Evolutionary conservation across 2,797 vertebrate species (phyloP), one percentile per base, ranked within the genome.

Genomic region (Sciaenops ocellatus): DNA sequence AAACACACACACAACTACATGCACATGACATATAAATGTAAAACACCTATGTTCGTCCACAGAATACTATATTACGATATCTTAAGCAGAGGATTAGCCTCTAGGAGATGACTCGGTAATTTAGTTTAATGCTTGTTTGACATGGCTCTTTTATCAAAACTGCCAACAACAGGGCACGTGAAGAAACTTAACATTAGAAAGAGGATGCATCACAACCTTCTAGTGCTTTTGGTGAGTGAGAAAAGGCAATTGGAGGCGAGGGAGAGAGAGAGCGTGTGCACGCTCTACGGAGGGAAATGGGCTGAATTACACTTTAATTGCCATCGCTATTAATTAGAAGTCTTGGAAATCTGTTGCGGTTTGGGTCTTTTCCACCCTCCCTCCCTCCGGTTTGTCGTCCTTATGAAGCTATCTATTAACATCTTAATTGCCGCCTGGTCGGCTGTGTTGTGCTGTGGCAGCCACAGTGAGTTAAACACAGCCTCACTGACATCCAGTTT

Each of bases 321-420:
- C 88, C 80, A 89, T 89, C 78, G 30, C 79, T 90, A 92, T 91
- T 93, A 93, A 94, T 93, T 93, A 92, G 85, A 91, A 88, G 90
- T 86, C 89, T 83, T 85, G 67, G 77, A 92, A 93, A 93, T 92
- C 84, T 89, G 90, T 90, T 90, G 86, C 79, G 80, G 82, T 91
- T 88, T 84, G 78, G 78, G 65, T 76, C 61, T 51, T 24, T 54
- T 20, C 46, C 64, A 48, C 65, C 34, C 79, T 74, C 64, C 84
- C 82, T 59, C 74, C 73, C 59, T 69, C 72, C 12, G 69, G 62
- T 88, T 90, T 86, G 84, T 84, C 70, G 60, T 89, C 87, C 82
- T 85, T 91, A 93, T 89, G 85, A 92, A 92, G 89, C 86, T 91
- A 92, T 94, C 86, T 85, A 87, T 92, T 92, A 93, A 93, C 90